A percentile compares a stretch with the other conserved stretches of the same genome.
These are phyloP conservation scores for Drosophila multiciliata DNA, from an alignment of 2,888 invertebrate species.

Conservation along the genomic window DNA sequence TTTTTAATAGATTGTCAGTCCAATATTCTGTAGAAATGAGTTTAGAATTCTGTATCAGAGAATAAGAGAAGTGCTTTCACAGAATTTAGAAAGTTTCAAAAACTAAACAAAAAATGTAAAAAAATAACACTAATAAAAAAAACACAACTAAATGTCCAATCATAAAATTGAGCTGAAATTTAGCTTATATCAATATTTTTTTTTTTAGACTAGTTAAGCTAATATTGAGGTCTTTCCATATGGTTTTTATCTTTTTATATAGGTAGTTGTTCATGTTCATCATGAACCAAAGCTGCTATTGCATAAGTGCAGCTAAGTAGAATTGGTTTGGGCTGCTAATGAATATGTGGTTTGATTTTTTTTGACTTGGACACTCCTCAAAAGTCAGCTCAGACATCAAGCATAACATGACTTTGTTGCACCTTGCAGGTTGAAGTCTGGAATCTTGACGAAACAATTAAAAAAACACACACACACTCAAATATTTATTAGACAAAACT, in stretches of 20 bases:
- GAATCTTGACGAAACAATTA: not conserved
- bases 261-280: constrained; percentile 7
- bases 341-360: constrained; percentile 24
- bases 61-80: not conserved
- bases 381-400: not conserved
- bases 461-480: constrained; percentile 1
- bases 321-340: constrained; percentile 61
- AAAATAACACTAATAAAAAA: not conserved
- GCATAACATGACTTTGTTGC: constrained; percentile 29
- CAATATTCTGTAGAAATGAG: too few species aligned
- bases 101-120: not conserved
- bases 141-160: not conserved
- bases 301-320: constrained; percentile 47
- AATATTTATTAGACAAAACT: constrained; percentile 51
- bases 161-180: not conserved
- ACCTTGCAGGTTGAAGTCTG: not conserved
- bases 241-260: not conserved
- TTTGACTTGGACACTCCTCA: not conserved
- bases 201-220: not conserved
- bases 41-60: not conserved
- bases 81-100: not conserved
- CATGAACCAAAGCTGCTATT: constrained; percentile 33
- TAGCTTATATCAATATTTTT: not conserved
- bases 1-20: not conserved
- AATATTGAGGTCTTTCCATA: not conserved